Base-by-base conservation (phyloP, 2,888 invertebrate species). In the Diarsia dahlii region DNA sequence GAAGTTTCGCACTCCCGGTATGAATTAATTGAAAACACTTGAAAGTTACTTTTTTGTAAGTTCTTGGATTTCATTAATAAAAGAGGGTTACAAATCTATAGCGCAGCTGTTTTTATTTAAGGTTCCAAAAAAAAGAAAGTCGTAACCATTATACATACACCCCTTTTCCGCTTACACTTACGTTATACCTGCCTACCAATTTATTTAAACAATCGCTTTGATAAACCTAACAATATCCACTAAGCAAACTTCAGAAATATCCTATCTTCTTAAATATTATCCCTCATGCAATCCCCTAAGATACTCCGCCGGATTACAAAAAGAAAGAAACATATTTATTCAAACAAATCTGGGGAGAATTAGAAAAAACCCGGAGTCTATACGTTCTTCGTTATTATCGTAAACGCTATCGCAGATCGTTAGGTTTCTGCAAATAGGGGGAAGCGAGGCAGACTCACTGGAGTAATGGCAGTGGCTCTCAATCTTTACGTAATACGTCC, bases 371-470 rank as follows among this genome's bases (percentile, higher is more conserved):
- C 74, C 45, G 52, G 13, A 63, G 54, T 63, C 48, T 79, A 60
- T 79, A 69, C 64, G 20, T 60, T 72, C 60, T 66, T 62, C 72
- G 66, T 84, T 85, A 78, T 82, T 82, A 86, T 86, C 76, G 72
- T 78, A 81, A 70, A 83, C 78, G 74, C 73, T 74, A 80, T 86
- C 71, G 63, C 64, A 76, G 78, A 78, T 84, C 80, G 82, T 86
- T 87, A 84, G 48, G 63, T 63, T 74, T 78, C 46, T 74, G 65
- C 71, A 82, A 82, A 87, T 58, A 81, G 76, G 66, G 74, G 75
- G 74, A 63, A 74, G 69, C 20, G 84, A 60, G 28, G 48, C 72
- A 63, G 72, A 73, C 62, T 71, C 52, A 18, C 68, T 64, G 34
- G 46, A 63, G 76, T 34, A 12, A 6, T 34, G 71, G 4, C 82